phyloP scores from a whole-genome alignment of 2,113 vertebrate genomes.

The Myxocyprinus asiaticus region DNA sequence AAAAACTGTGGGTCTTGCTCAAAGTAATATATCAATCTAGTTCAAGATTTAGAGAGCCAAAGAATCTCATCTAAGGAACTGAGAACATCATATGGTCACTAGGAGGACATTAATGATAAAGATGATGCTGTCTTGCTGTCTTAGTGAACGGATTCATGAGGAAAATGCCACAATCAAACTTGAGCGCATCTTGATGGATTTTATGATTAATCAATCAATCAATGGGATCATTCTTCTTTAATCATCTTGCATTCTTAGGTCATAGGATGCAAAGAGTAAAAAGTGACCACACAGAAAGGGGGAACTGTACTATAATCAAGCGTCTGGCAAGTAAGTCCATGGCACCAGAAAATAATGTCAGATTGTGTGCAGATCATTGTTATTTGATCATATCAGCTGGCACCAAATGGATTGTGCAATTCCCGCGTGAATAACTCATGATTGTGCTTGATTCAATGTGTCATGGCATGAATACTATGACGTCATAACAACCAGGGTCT shows the following conservation, averaged over 20 bases:
- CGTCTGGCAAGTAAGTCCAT: neutral
- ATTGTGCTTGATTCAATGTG: neutral
- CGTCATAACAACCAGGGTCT: neutral
- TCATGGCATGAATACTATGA: neutral
- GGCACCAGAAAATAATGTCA: too few species aligned
- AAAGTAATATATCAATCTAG: too few species aligned
- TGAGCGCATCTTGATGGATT: too few species aligned
- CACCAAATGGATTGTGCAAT: slow-evolving; percentile 1
- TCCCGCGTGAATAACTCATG: slow-evolving; percentile 8
- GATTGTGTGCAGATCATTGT: too few species aligned
- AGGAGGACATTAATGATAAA: too few species aligned
- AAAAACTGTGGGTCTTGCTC: too few species aligned
- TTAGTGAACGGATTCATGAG: too few species aligned
- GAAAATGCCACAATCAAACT: too few species aligned
- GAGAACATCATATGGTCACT: too few species aligned
- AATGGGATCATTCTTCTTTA: neutral
- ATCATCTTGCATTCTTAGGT: neutral
- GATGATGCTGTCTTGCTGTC: neutral
- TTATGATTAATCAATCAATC: neutral
- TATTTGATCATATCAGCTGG: too few species aligned
- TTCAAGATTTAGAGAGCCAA: too few species aligned
- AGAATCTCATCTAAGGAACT: too few species aligned
- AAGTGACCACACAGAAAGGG: neutral
- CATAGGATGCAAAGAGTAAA: neutral
- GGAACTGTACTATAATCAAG: neutral